Conservation (phyloP, 2,888 invertebrate genomes). For the Doris montereyensis region DNA sequence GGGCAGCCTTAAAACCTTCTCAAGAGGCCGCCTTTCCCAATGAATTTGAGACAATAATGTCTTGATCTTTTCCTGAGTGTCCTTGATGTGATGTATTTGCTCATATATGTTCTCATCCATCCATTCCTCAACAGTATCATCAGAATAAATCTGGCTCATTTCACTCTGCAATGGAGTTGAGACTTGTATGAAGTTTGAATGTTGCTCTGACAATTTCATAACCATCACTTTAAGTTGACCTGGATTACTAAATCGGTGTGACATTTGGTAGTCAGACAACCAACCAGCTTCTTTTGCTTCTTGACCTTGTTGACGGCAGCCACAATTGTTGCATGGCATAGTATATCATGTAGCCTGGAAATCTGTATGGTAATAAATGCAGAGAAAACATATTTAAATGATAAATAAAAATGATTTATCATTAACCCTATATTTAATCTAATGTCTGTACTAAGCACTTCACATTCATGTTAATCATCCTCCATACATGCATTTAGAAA, state of each 20-base stretch:
- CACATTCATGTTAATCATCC: too few relatives aligned
- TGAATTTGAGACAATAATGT: slow-evolving; percentile 20
- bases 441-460: too few relatives aligned
- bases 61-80: slow-evolving; percentile 32
- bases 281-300: slow-evolving; percentile 42
- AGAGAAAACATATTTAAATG: too few relatives aligned
- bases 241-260: slow-evolving; percentile 46
- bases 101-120: slow-evolving; percentile 45
- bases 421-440: too few relatives aligned
- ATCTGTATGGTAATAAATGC: too few relatives aligned
- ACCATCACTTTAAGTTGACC: slow-evolving; percentile 43
- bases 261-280: slow-evolving; percentile 47
- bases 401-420: too few relatives aligned
- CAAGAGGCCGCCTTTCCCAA: slow-evolving; percentile 43
- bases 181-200: neutral
- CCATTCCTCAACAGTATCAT: slow-evolving; percentile 50
- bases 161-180: slow-evolving; percentile 25
- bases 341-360: slow-evolving; percentile 74
- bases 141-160: slow-evolving; percentile 42
- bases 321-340: slow-evolving; percentile 45
- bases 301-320: slow-evolving; percentile 25
- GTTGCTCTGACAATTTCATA: slow-evolving; percentile 15
- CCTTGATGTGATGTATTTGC: slow-evolving; percentile 22
- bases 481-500: too few relatives aligned
- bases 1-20: too few relatives aligned